Base-by-base conservation (phyloP, 2,113 vertebrate genomes). In the Grallaria varia region DNA sequence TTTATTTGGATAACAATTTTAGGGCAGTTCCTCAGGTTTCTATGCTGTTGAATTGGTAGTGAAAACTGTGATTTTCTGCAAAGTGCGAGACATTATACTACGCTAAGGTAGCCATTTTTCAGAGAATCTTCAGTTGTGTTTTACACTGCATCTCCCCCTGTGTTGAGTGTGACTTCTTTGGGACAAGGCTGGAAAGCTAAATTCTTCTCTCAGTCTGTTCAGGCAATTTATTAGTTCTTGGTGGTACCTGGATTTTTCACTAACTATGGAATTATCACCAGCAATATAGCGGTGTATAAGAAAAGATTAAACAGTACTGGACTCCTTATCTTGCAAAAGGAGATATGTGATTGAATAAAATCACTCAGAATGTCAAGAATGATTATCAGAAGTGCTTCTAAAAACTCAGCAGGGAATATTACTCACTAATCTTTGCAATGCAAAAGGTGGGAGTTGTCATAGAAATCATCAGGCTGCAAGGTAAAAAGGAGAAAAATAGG, bases 311-410 rank as follows among this genome's bases (percentile, higher is more conserved):
- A 92, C 4, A 40, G 19, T 30, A 21, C 33, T 71, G 44, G 17
- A 52, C 12, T 84, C 52, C 50, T 81, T 86, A 81, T 39, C 33
- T 74, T 86, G 52, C 67, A 89, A 96, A 95, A 47, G 6, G 24
- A 95, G 68, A 66, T 44, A 49, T 3, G 19, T 63, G 76, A 89
- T 74, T 95, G 94, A 95, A 52, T 35, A 89, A 92, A 92, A 93
- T 72, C 89, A 81, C 40, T 50, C 58, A 87, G 52, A 82, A 88
- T 92, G 77, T 95, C 93, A 95, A 84, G 73, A 95, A 89, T 67
- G 5, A 92, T 92, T 95, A 95, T 66, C 56, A 84, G 52, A 92
- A 96, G 35, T 90, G 76, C 56, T 89, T 92, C 87, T 86, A 78
- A 92, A 95, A 92, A 81, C 56, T 75, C 88, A 92, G 59, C 6